Evolutionary conservation across 2,113 vertebrate genomes (phyloP).

Genomic region (Podarcis muralis): DNA sequence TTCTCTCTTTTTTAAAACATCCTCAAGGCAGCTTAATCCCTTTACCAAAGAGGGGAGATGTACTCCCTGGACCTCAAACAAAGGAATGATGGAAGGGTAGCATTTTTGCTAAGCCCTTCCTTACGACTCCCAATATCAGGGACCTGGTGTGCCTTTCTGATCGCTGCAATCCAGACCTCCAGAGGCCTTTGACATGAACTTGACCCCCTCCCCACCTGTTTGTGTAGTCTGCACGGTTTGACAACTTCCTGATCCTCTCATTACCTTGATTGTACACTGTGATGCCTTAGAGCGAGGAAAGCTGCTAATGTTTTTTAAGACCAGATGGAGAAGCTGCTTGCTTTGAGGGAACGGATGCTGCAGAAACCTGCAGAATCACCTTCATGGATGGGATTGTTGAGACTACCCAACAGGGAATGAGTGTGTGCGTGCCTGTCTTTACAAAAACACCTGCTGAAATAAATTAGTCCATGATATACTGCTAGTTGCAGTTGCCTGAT

Average conservation of each 20-base stretch:
- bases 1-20: neutral
- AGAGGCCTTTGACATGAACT: neutral
- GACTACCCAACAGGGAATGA: too few species aligned
- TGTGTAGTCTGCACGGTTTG: neutral
- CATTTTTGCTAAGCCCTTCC: neutral
- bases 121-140: neutral
- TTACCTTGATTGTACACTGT: neutral
- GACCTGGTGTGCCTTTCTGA: neutral
- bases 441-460: neutral
- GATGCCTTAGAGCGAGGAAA: neutral
- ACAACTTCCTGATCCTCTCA: neutral
- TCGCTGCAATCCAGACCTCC: neutral
- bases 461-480: neutral
- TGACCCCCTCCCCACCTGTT: neutral
- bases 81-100: neutral
- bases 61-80: neutral
- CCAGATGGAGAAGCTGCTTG: neutral
- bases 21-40: rapidly evolving
- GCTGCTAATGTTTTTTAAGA: neutral
- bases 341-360: neutral
- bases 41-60: neutral
- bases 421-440: neutral
- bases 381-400: neutral
- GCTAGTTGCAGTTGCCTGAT: neutral
- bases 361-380: neutral